Evolutionary conservation across 2,797 vertebrate genomes (phyloP), one percentile per base, ranked within the genome.

Genomic region (Enteromius thamalakanensis): DNA sequence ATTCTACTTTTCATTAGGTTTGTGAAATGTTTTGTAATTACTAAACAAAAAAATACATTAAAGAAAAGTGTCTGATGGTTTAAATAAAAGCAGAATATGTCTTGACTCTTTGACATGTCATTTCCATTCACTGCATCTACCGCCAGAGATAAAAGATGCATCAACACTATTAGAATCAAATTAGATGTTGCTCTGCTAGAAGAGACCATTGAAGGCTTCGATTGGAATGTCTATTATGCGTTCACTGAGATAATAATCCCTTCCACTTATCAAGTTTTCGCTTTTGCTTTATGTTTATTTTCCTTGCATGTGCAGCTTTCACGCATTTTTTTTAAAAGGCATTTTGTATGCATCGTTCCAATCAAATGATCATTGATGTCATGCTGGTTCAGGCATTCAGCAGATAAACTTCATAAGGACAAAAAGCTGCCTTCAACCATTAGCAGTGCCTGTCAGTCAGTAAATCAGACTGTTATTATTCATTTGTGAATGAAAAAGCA

Each of bases 131-230:
- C 1, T 7, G 23, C 17, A 17, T 26, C 42, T 47, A 62, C 19
- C 11, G 51, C 67, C 17, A 45, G 23, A 42, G 58, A 60, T 45
- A 60, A 55, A 10, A 81, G 37, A 81, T 45, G 26, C 53, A 32
- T 47, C 53, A 60, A 71, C n/a, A 26, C n/a, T 71, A 26, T 60
- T 72, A 47, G 26, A 71, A 32, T 62, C 2, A 23, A 71, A 60
- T 60, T 34, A 32, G 55, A 79, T 23, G 29, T 12, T 67, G 19
- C 62, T 67, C 21, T 62, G 79, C 53, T 60, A 49, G 40, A 81
- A 3, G 23, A 14, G 2, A 32, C 40, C 23, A 71, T 34, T 47
- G 19, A 17, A 26, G 26, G 3, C 14, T 81, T 42, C 37, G 15
- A 21, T 45, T 70, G 37, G 4, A 45, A 29, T 40, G 23, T 7